Base-by-base conservation (phyloP, 2,113 vertebrate genomes). In the Lipophrys pholis region DNA sequence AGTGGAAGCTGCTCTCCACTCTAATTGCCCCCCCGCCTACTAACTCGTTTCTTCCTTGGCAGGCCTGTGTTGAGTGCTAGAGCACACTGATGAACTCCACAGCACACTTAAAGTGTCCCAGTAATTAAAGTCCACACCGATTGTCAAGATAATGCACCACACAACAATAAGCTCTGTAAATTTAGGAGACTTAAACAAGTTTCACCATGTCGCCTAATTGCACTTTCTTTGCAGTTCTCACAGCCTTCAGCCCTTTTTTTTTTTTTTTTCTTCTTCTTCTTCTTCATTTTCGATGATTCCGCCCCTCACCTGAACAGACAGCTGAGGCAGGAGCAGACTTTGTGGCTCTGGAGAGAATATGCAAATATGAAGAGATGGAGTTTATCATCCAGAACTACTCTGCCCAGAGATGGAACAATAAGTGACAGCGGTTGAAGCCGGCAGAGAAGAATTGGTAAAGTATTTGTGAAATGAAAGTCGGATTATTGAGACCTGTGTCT, bases 341-440 rank as follows among this genome's bases (percentile, higher is more conserved):
- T 75, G 57, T 48, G 62, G 59, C 58, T 79, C 69, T 65, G 61
- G n/a, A 66, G 61, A 72, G 62, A 60, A 83, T 89, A 92, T 90
- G 89, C 81, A 85, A 90, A 91, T 89, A 62, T 56, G 67, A 76
- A 61, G 69, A 88, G 83, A 89, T 83, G 80, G 83, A 82, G 79
- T 90, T 89, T 90, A 87, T 92, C 85, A 92, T 90, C 89, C 89
- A 89, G 87, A 92, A 93, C 85, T 78, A 11, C 58, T 84, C 57
- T 12, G 73, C 72, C 69, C 81, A 39, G 66, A 82, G 74, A 86
- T 46, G 36, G 85, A 83, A 82, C 84, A 84, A 80, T 82, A 86
- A 82, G 70, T 88, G 82, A 89, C 76, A 81, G 83, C 62, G 55
- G 81, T 56, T 67, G 52, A 80, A 87, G 82, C 68, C 70, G 17